These are phyloP conservation scores for Edolisoma coerulescens DNA, from an alignment of 2,113 vertebrate species.

Conservation along the genomic window DNA sequence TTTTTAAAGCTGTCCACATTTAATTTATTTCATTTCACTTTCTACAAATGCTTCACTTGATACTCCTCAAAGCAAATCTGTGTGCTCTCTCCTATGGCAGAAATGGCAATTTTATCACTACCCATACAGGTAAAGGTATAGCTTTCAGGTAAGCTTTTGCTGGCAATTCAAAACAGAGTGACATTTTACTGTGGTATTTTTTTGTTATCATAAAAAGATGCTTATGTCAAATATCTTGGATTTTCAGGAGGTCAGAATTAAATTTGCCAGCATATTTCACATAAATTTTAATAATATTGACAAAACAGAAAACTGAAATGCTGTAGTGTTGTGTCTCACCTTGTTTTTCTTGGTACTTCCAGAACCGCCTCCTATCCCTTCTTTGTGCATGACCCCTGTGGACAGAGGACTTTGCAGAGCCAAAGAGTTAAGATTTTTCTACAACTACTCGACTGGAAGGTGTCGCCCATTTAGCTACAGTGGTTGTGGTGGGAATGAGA, in stretches of 20 bases:
- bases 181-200: background rate
- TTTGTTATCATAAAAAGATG: background rate
- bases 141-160: background rate
- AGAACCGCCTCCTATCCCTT: constrained; percentile 56
- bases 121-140: background rate
- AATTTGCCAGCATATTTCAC: background rate
- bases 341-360: constrained; percentile 8
- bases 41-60: background rate
- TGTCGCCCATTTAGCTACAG: constrained; percentile 82
- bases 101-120: background rate
- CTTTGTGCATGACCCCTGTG: constrained; percentile 67
- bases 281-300: too few species aligned
- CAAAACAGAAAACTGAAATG: background rate
- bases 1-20: background rate
- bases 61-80: background rate
- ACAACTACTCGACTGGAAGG: constrained; percentile 59
- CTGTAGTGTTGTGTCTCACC: background rate
- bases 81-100: background rate
- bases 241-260: background rate
- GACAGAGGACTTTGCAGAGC: constrained; percentile 77
- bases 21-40: background rate
- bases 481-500: constrained; percentile 89
- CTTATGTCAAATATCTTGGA: background rate
- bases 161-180: background rate
- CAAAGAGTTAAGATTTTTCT: constrained; percentile 75